Evolutionary conservation across 2,888 invertebrate genomes (phyloP).

Genomic region (Sturmia bella): DNA sequence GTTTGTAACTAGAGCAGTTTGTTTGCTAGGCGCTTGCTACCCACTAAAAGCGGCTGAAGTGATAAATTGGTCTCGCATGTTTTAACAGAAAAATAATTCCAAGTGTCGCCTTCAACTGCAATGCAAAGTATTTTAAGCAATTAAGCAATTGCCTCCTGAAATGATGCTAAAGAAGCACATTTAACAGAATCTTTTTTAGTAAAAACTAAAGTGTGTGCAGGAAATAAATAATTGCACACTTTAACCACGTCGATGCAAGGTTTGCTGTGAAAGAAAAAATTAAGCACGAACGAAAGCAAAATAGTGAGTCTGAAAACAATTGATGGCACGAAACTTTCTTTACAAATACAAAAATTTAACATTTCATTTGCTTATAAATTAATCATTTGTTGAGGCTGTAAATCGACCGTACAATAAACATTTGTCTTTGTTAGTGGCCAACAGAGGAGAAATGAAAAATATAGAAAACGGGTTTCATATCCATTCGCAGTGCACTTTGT

Average conservation of each 20-base stretch:
- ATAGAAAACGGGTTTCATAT: too few species aligned
- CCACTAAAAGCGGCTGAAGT: constrained; percentile 64
- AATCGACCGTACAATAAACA: constrained; percentile 52
- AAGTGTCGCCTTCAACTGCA: constrained; percentile 64
- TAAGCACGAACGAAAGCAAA: neutral
- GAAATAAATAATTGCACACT: constrained; percentile 67
- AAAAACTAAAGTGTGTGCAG: constrained; percentile 62
- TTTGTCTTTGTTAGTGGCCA: constrained; percentile 48
- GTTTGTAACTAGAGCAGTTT: neutral
- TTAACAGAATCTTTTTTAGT: constrained; percentile 10
- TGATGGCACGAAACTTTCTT: constrained; percentile 38
- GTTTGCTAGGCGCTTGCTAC: constrained; percentile 28
- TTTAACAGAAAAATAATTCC: constrained; percentile 64
- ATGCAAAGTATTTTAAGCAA: constrained; percentile 62
- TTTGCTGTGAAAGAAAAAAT: neutral
- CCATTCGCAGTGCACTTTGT: too few species aligned
- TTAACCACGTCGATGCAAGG: constrained; percentile 38
- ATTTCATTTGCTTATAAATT: constrained; percentile 43
- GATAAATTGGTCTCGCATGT: constrained; percentile 69
- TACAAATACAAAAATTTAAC: constrained; percentile 32
- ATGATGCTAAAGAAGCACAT: constrained; percentile 19
- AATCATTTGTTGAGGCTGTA: constrained; percentile 56
- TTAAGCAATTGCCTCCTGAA: constrained; percentile 66
- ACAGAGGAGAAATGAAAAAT: neutral
- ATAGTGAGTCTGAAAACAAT: constrained; percentile 1